Base-by-base conservation (phyloP, 2,113 vertebrate genomes). In the Crotalus viridis region DNA sequence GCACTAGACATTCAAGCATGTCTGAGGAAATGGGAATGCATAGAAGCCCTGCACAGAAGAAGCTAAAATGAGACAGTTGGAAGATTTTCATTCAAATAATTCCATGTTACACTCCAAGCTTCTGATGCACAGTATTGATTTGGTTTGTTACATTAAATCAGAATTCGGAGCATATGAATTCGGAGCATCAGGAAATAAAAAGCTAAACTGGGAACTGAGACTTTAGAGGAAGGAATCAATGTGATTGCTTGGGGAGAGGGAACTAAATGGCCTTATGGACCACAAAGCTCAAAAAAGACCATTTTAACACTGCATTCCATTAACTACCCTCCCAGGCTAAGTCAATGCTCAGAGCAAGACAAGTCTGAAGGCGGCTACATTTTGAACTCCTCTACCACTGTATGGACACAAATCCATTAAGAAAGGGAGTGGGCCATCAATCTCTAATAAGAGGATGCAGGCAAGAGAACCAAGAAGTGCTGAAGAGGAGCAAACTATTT, bases 321-420 rank as follows among this genome's bases (percentile, higher is more conserved):
- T 52, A 61, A 92, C 88, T 61, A 59, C 3, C 52, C 57, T 52
- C 39, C 61, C 61, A 52, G 85, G 43, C 51, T 90, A 26, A 48
- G 88, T 92, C 88, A 33, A 94, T 87, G 57, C 33, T 56, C 39
- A 55, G 91, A 89, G 52, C 54, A 91, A 93, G 54, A 54, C 15
- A 91, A 22, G 81, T 46, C 88, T 86, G 88, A 87, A 90, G 91
- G 39, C n/a, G 51, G 74, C 57, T 90, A 52, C 69, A 69, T 15
- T 54, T 87, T 22, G 43, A 94, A 81, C 85, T 81, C 51, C 59
- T 56, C 69, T 90, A n/a, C n/a, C 10, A 87, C 85, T 48, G 21
- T 55, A 92, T 92, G 88, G 93, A 92, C 92, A 59, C 51, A 87
- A 85, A 24, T 87, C 88, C 88, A 87, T 92, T 91, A 91, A 91